Evolutionary conservation across 2,888 invertebrate species (phyloP), one percentile per base, ranked within the genome.

Genomic region (Brenthis hecate): DNA sequence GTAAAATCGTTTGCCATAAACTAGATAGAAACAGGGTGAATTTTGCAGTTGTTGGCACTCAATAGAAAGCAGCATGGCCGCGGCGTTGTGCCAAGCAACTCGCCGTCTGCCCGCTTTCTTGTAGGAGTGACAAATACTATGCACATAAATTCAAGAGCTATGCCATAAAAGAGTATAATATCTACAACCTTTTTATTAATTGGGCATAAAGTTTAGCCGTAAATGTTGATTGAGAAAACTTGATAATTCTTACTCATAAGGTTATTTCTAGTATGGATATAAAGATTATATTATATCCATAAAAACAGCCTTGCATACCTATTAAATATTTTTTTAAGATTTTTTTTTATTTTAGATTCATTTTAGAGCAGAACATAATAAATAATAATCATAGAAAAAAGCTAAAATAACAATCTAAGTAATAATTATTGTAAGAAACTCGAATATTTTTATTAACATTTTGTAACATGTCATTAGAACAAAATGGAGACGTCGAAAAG

Each of bases 11-110:
- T 68, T 69, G 71, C 71, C 66, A 71, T 69, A 72, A 72, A 71
- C 57, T 55, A 61, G 57, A 66, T 69, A 71, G 76, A 60, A 77
- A 74, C 76, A 71, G 67, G 73, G 65, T 65, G 66, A 75, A 74
- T 73, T 73, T 71, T 74, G 75, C 75, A 75, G 75, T 74, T 76
- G 76, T 77, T 78, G 78, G 78, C 77, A 76, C 77, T 73, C 73
- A 67, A 72, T 73, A 70, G 65, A 56, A 69, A 67, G 69, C 68
- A 72, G 75, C 75, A 75, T 72, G 75, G 75, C 54, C 48, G 74
- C 68, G 76, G 76, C 76, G 69, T 64, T 3, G 65, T 76, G 76
- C 76, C 76, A 76, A 76, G 72, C 74, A 75, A 74, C 69, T 71
- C 68, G 68, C 70, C 71, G 72, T 53, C 72, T 60, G 63, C 69